These are phyloP conservation scores for Sylvilagus bachmani DNA, from an alignment of 2,113 vertebrate species.

Conservation along the genomic window DNA sequence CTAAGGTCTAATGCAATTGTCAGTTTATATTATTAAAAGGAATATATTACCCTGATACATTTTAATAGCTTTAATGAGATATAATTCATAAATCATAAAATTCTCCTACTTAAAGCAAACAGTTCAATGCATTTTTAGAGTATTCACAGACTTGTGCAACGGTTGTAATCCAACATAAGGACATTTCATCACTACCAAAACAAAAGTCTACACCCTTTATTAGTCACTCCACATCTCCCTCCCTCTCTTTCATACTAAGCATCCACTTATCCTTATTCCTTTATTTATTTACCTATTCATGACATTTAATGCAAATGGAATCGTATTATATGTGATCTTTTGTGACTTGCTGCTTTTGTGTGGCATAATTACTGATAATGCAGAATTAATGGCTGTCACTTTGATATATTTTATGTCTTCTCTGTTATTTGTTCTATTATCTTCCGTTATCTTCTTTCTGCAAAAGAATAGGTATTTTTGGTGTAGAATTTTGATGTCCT, in stretches of 20 bases:
- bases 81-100: neutral
- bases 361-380: neutral
- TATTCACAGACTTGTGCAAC: neutral
- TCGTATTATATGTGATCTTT: neutral
- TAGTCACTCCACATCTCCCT: neutral
- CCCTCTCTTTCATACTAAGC: neutral
- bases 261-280: neutral
- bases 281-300: neutral
- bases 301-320: neutral
- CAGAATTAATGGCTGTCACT: neutral
- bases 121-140: neutral
- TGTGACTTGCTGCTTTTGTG: neutral
- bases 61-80: neutral
- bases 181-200: neutral
- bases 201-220: neutral
- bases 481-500: neutral
- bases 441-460: neutral
- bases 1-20: neutral
- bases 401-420: neutral
- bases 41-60: neutral
- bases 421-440: neutral
- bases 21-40: neutral
- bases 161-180: neutral
- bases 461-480: neutral
- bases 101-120: neutral